Evolutionary conservation across 2,113 vertebrate genomes (phyloP), one percentile per base, ranked within the genome.

Genomic region (Actenoides hombroni): DNA sequence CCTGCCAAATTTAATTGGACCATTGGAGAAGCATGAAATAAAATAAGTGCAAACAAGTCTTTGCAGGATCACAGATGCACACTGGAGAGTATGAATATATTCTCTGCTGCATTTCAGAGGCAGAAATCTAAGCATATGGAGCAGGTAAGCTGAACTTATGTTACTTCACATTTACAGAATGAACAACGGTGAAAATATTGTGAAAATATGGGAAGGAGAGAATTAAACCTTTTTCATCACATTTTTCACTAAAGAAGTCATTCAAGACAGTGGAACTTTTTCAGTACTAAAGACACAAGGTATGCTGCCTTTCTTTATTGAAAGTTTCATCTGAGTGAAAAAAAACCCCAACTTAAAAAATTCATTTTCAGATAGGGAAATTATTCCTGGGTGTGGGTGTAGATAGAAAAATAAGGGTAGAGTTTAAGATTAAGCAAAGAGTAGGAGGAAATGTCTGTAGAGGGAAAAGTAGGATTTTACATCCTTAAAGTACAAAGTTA

Each of bases 391-490:
- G n/a, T 82, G 97, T 97, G 79, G 97, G 96, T 96, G 96, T 92
- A 92, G 88, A 77, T 83, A 94, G 86, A 95, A 96, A 97, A 96
- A 97, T 91, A 95, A 80, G 86, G 57, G 92, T 92, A 96, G 86
- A 7, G 28, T 75, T 94, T 90, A 91, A 94, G 94, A 95, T 95
- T 91, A 95, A 96, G 92, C 84, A 94, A 88, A 60, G 92, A 95
- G 95, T 97, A 93, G 97, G 97, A 91, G 96, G 95, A 86, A 57
- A 95, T 86, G 84, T 94, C 92, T 96, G 88, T 57, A 91, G 42
- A 96, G 51, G 48, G 44, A 60, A 96, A 95, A 91, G 86, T 28
- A 86, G 86, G 86, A 87, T 93, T 95, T 89, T 65, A 59, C 82
- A 82, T 83, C 81, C 70, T 59, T 60, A 74, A 92, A 96, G 67